Evolutionary conservation across 1,140 invertebrate species (phyloP).

Genomic region (Heliconius hewitsoni): DNA sequence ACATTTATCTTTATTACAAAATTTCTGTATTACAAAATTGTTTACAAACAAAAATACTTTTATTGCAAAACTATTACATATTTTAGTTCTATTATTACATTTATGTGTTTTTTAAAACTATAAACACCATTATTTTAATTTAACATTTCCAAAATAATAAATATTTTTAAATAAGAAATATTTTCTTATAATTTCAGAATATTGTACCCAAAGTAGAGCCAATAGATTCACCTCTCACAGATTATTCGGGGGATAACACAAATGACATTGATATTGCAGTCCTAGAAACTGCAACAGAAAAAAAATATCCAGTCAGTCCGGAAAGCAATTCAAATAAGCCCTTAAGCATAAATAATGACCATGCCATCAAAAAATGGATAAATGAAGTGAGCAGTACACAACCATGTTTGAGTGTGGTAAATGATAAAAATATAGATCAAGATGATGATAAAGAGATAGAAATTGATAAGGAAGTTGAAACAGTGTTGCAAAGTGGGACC

Average conservation of each 20-base stretch:
- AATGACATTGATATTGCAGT: conserved; percentile 72
- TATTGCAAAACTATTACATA: too few species aligned
- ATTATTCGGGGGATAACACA: conserved; percentile 73
- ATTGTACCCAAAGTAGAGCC: conserved; percentile 72
- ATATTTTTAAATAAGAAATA: too few species aligned
- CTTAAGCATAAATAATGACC: conserved; percentile 47
- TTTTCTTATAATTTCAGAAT: conserved; percentile 54
- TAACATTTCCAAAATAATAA: too few species aligned
- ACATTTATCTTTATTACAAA: too few species aligned
- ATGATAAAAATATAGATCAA: conserved; percentile 55
- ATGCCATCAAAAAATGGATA: conserved; percentile 65
- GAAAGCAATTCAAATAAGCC: conserved; percentile 53
- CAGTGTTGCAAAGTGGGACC: conserved; percentile 73
- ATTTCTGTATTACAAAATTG: too few species aligned
- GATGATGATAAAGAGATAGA: conserved; percentile 73
- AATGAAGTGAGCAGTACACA: conserved; percentile 77
- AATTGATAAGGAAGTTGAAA: conserved; percentile 77
- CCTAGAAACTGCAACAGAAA: conserved; percentile 60
- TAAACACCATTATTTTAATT: too few species aligned
- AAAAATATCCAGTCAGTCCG: conserved; percentile 59
- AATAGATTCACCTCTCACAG: conserved; percentile 67
- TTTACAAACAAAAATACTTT: too few species aligned
- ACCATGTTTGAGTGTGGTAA: conserved; percentile 57
- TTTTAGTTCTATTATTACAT: too few species aligned
- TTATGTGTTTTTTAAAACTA: too few species aligned